phyloP scores from a whole-genome alignment of 2,888 invertebrate genomes.

The Athrips mouffetella region DNA sequence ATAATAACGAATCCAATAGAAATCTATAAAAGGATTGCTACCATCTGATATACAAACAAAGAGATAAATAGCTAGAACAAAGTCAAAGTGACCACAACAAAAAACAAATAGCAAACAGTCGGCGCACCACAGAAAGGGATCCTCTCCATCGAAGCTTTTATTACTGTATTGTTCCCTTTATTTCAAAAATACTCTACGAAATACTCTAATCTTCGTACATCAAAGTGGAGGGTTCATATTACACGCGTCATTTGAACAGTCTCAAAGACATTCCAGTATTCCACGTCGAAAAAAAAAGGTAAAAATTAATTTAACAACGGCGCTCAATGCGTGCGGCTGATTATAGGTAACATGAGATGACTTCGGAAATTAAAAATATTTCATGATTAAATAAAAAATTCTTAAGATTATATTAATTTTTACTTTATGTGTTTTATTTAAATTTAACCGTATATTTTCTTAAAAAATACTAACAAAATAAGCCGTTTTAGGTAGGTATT shows the following conservation, averaged over 20 bases:
- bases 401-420: slow-evolving; percentile 32
- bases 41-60: too few relatives aligned
- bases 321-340: slow-evolving; percentile 40
- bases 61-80: too few relatives aligned
- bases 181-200: slow-evolving; percentile 59
- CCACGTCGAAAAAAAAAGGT: slow-evolving; percentile 38
- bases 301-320: slow-evolving; percentile 74
- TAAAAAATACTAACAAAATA: too few relatives aligned
- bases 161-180: slow-evolving; percentile 49
- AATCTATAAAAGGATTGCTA: too few relatives aligned
- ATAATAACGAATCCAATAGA: too few relatives aligned
- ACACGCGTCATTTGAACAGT: slow-evolving; percentile 75
- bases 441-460: too few relatives aligned
- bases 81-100: slow-evolving; percentile 46
- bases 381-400: slow-evolving; percentile 61
- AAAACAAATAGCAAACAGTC: slow-evolving; percentile 45
- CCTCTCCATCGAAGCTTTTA: slow-evolving; percentile 43
- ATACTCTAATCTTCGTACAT: slow-evolving; percentile 71
- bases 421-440: too few relatives aligned
- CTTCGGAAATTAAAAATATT: not conserved
- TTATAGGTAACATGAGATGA: slow-evolving; percentile 35
- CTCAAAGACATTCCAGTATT: slow-evolving; percentile 77
- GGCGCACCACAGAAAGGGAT: slow-evolving; percentile 55
- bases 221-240: slow-evolving; percentile 73
- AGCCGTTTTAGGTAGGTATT: too few relatives aligned